Conservation (phyloP, 2,888 invertebrate genomes). For the Apamea anceps region DNA sequence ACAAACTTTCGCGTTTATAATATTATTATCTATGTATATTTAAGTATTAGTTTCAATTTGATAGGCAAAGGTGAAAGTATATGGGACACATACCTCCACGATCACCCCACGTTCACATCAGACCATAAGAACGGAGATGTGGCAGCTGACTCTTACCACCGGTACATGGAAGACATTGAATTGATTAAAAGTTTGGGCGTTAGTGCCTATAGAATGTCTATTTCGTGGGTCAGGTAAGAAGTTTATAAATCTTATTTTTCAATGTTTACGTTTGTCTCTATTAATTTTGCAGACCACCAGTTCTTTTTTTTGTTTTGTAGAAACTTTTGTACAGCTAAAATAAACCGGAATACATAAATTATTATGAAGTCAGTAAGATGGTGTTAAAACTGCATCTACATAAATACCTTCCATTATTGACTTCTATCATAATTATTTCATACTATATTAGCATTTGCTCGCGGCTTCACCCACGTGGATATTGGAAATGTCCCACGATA, state of each 20-base stretch:
- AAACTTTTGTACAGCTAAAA: neutral
- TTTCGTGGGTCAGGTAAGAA: conserved; percentile 24
- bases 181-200: conserved; percentile 85
- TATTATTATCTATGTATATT: no score
- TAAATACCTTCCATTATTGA: no score
- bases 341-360: no score
- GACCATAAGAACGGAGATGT: conserved; percentile 91
- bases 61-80: conserved; percentile 92
- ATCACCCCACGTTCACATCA: conserved; percentile 86
- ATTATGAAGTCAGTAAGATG: neutral
- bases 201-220: conserved; percentile 18
- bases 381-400: no score
- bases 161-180: conserved; percentile 91
- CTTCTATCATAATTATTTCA: neutral
- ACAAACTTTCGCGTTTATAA: neutral
- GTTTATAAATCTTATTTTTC: neutral
- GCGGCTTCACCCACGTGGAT: no score
- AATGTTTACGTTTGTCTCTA: neutral
- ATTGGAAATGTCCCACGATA: no score
- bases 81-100: conserved; percentile 91
- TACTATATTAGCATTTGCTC: no score
- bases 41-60: neutral
- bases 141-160: conserved; percentile 93
- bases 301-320: no score
- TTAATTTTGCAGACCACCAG: no score